These are phyloP conservation scores for Drosophila sturtevanti DNA, from an alignment of 1,140 invertebrate species.

Conservation along the genomic window DNA sequence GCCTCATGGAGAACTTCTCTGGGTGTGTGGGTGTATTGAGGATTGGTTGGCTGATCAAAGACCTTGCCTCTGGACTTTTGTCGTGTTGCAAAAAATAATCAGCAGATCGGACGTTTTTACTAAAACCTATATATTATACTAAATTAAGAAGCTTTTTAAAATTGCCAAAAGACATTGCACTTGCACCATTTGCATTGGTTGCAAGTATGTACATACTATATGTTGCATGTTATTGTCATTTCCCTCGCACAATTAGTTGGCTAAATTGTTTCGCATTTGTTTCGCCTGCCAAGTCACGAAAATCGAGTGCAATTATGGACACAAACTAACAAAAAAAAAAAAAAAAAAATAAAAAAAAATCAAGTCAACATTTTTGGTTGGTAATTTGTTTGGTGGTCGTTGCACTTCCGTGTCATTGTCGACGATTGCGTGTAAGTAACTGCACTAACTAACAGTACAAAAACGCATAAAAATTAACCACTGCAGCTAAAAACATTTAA, in stretches of 20 bases:
- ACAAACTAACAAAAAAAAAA: slow-evolving; percentile 15
- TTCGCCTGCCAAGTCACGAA: slow-evolving; percentile 69
- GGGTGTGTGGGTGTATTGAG: neutral
- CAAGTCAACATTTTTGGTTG: slow-evolving; percentile 45
- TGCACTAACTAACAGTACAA: neutral
- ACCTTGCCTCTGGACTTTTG: slow-evolving; percentile 6
- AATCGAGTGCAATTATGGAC: slow-evolving; percentile 20
- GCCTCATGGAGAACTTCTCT: neutral
- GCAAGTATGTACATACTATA: no score
- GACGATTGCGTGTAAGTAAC: slow-evolving; percentile 1
- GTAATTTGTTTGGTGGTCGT: slow-evolving; percentile 45
- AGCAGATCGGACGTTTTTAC: slow-evolving; percentile 8
- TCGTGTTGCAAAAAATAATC: neutral
- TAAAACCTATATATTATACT: slow-evolving; percentile 1
- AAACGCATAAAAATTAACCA: neutral
- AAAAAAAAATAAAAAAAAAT: slow-evolving; percentile 56
- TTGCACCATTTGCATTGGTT: slow-evolving; percentile 16
- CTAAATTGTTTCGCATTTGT: slow-evolving; percentile 74
- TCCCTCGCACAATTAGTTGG: slow-evolving; percentile 47
- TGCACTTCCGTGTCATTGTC: slow-evolving; percentile 57
- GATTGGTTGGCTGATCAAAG: neutral
- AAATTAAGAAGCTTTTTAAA: neutral
- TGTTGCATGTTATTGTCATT: slow-evolving; percentile 28
- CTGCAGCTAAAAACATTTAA: neutral
- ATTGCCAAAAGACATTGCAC: slow-evolving; percentile 35